Base-by-base conservation (phyloP, 2,113 vertebrate genomes). In the Chaenocephalus aceratus region DNA sequence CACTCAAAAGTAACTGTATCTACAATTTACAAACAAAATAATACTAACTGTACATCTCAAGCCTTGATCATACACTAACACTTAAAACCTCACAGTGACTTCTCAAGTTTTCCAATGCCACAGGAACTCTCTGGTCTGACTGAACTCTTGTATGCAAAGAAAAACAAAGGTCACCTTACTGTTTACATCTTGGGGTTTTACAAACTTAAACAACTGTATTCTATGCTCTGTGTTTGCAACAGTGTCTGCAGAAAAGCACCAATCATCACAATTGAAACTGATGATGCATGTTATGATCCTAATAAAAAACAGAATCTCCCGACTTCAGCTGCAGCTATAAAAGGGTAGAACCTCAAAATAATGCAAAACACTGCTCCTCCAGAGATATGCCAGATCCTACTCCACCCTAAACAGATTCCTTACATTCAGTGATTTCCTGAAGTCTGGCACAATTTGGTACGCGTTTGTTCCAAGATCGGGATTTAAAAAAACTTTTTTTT, bases 371-470 rank as follows among this genome's bases (percentile, higher is more conserved):
- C 21, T 30, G 10, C 14, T 68, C 62, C 75, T 69, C 53, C 57
- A 51, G 73, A 45, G 57, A 67, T 63, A 62, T 51, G 53, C 58
- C 9, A 30, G 54, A 58, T 15, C 54, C 30, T 11, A 41, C 44
- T 46, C 56, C 45, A 30, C 4, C 52, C 45, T 63, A 83, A 81
- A 66, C 11, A 64, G 64, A 74, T 79, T 77, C 26, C 65, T 69
- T 75, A 73, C 60, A 70, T 80, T 54, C 53, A 82, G 73, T 46
- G 64, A 21, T 63, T 56, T 69, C 48, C 49, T 59, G 30, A 75
- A 61, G 72, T 63, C 23, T n/a, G 46, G 14, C 6, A 41, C 7
- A 41, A 7, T 41, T 41, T 41, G 36, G 1, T 41, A 21, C 52
- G n/a, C 58, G 52, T 83, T 65, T 79, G 56, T 58, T 85, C 63